These are phyloP conservation scores for Paramormyrops hopkinsi DNA, from an alignment of 2,797 vertebrate species.

Conservation along the genomic window DNA sequence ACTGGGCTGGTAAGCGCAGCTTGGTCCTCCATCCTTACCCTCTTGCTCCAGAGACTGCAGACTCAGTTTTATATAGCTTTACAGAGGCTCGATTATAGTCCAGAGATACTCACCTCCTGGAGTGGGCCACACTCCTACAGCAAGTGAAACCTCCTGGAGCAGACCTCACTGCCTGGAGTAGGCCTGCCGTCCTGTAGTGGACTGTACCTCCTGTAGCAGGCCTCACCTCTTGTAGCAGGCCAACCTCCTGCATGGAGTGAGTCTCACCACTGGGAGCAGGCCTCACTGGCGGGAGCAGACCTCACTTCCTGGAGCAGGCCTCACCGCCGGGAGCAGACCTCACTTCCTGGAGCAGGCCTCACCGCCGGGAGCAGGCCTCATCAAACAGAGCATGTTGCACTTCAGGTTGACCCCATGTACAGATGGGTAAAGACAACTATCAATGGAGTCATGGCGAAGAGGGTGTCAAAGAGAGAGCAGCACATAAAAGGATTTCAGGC, in stretches of 20 bases:
- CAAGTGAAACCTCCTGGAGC: not conserved
- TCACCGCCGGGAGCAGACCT: not conserved
- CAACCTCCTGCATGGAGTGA: too few relatives aligned
- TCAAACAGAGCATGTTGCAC: not conserved
- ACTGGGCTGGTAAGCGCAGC: not conserved
- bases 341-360: not conserved
- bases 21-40: not conserved
- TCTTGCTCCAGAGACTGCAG: not conserved
- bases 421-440: not conserved
- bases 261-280: too few relatives aligned
- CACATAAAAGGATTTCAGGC: not conserved
- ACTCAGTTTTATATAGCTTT: not conserved
- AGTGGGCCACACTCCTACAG: too few relatives aligned
- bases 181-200: not conserved
- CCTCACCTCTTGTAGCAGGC: not conserved
- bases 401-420: not conserved
- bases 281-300: too few relatives aligned
- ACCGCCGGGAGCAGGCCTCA: not conserved
- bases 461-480: not conserved
- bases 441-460: not conserved
- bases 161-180: not conserved
- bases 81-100: not conserved
- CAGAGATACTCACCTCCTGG: not conserved
- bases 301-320: too few relatives aligned
- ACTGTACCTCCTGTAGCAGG: not conserved